A percentile compares a stretch with the other conserved stretches of the same genome.
Evolutionary conservation across 2,113 vertebrate genomes (phyloP).

Genomic region (Hydropotes inermis): DNA sequence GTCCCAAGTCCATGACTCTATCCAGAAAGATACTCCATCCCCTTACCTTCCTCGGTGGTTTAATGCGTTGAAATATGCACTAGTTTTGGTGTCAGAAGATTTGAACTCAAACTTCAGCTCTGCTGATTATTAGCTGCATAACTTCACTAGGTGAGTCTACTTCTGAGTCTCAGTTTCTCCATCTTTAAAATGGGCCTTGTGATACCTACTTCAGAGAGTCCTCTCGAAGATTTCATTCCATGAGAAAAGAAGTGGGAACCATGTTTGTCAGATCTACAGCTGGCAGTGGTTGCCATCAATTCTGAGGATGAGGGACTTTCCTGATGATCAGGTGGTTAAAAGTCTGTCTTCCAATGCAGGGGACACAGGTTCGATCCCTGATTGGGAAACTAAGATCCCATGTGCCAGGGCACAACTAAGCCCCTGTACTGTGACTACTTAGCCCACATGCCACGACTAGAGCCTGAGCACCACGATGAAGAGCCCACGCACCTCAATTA

Average conservation of each 20-base stretch:
- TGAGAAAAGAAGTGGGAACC: background rate
- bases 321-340: background rate
- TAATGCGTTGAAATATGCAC: background rate
- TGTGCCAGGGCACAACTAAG: background rate
- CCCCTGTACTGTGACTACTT: background rate
- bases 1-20: background rate
- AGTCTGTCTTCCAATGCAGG: background rate
- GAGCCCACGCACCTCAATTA: background rate
- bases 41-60: background rate
- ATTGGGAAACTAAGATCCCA: background rate
- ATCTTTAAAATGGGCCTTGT: background rate
- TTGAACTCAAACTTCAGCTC: background rate
- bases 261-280: background rate
- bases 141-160: background rate
- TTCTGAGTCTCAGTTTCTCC: background rate
- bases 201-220: background rate
- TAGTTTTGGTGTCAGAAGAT: background rate
- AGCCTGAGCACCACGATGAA: background rate
- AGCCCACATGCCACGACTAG: fast-evolving
- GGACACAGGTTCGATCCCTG: background rate
- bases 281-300: background rate
- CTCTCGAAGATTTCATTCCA: background rate
- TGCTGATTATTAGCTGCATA: background rate
- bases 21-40: background rate
- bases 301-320: background rate